Evolutionary conservation across 2,888 invertebrate species (phyloP), one percentile per base, ranked within the genome.

Genomic region (Parapristionchus giblindavisi): DNA sequence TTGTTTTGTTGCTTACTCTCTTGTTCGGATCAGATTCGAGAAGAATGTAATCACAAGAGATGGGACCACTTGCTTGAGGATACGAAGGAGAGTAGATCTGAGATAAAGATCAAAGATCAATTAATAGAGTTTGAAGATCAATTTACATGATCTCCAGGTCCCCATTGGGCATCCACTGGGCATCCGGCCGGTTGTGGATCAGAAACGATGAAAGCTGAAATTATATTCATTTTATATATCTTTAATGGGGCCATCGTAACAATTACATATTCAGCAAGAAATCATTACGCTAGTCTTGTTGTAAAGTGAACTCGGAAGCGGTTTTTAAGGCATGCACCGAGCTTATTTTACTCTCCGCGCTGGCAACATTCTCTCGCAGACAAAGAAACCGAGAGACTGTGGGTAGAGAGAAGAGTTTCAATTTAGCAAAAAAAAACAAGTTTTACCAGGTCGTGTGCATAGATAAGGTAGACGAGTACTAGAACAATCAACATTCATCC

Each of bases 401-500:
- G n/a, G n/a, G n/a, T n/a, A n/a, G n/a, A n/a, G n/a, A n/a, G n/a
- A n/a, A n/a, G n/a, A n/a, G n/a, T n/a, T n/a, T n/a, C n/a, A n/a
- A n/a, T n/a, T n/a, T n/a, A n/a, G n/a, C n/a, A n/a, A n/a, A n/a
- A n/a, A n/a, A n/a, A n/a, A n/a, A n/a, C n/a, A n/a, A n/a, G n/a
- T n/a, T n/a, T 54, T 40, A 71, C 70, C 56, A 1, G 54, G 70
- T 17, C 43, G 54, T 3, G 70, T 56, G 56, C 70, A 71, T 21
- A 71, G 27, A 29, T 71, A 71, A 40, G 70, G 70, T 4, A 71
- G 70, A 27, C 27, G 27, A 17, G 70, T 71, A 40, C 29, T 56
- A 56, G 54, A 71, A 40, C 56, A 56, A 32, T 71, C 56, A 34
- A 71, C 70, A 32, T 71, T 71, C 70, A 71, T 71, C 70, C 70